Base-by-base conservation (phyloP, 2,888 invertebrate genomes). In the Lagria hirta region DNA sequence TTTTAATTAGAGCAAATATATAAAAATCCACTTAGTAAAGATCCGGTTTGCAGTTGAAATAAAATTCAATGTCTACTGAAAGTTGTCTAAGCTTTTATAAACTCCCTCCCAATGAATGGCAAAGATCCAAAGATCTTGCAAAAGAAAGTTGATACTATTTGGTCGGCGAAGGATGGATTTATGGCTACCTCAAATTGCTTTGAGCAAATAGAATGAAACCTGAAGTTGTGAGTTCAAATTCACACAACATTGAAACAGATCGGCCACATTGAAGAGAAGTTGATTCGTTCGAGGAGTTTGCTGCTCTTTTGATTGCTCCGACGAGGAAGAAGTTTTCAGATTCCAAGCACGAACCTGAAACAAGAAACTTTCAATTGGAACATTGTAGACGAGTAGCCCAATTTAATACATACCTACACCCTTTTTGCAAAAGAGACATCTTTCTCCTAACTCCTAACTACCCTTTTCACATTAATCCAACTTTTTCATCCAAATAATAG, bases 361-460 rank as follows among this genome's bases (percentile, higher is more conserved):
- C 61, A 60, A 60, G 61, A 61, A 61, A 61, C 55, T 59, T 54
- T 58, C 59, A 60, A 59, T 61, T 59, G 60, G 56, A 55, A 61
- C 61, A 59, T 51, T 35, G 54, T 51, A 52, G 55, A 58, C 54
- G 54, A 55, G 56, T 57, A 57, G 58, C 52, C 57, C 57, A 55
- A 61, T 61, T 57, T 58, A 57, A 58, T 60, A 55, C 48, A 52
- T 48, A 50, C 36, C 28, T 30, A 38, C n/a, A n/a, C n/a, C n/a
- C n/a, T n/a, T n/a, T n/a, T n/a, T n/a, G n/a, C n/a, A n/a, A n/a
- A n/a, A n/a, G n/a, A n/a, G n/a, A n/a, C n/a, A n/a, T n/a, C n/a
- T n/a, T n/a, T n/a, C n/a, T n/a, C n/a, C n/a, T n/a, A n/a, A n/a
- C n/a, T n/a, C n/a, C n/a, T n/a, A n/a, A n/a, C n/a, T n/a, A n/a